Evolutionary conservation across 2,888 invertebrate genomes (phyloP), one percentile per base, ranked within the genome.

Genomic region (Thyatira batis): DNA sequence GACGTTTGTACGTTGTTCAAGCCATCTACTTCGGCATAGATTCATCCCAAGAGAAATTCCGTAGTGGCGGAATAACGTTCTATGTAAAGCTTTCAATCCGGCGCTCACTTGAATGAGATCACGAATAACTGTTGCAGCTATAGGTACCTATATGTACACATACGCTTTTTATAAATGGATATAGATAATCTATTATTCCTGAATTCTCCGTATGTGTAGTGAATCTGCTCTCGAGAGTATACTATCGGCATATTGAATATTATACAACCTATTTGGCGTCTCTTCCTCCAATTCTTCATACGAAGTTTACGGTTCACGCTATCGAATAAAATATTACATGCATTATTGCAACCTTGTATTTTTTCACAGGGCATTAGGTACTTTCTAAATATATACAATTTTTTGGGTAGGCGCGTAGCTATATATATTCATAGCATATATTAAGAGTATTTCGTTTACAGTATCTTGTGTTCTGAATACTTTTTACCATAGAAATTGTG

Each of bases 31-130:
- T 63, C 62, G 58, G 65, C 67, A 68, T 70, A 74, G 73, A 80
- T 80, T 79, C 75, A 74, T 78, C 76, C 76, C 76, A 54, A 52
- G 79, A 81, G 82, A 77, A 79, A 78, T 80, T 71, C 65, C 63
- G 65, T 60, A 71, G 65, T 68, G 65, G 64, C 69, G 65, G 72
- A 66, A 72, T 69, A 70, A 73, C 69, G 66, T 59, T 73, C 66
- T 64, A 59, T 60, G 63, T 65, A 72, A 73, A 73, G 71, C 74
- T 75, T 79, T 77, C 74, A 73, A 76, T 79, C 71, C 69, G 30
- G 54, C 53, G 63, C 58, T 72, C 63, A 67, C 67, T 71, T 68
- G 60, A 69, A 71, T 63, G 51, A 60, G 60, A 71, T 70, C 68
- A 75, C 60, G 66, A 55, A 61, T 60, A 61, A 61, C 58, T 66